Base-by-base conservation (phyloP, 2,113 vertebrate genomes). In the Odocoileus hemionus region DNA sequence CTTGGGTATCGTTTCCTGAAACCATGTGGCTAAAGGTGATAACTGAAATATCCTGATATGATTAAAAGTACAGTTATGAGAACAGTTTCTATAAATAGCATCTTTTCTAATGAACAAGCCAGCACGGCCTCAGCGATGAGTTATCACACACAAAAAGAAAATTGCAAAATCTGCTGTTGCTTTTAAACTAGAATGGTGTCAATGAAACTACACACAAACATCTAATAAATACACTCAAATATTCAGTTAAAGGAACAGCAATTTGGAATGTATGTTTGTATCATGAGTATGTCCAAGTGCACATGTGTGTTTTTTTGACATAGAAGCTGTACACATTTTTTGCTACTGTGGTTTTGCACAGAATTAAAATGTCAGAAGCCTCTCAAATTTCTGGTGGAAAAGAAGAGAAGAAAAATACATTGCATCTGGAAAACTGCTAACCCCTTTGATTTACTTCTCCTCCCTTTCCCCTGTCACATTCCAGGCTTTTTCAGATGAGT, bases 401-500 rank as follows among this genome's bases (percentile, higher is more conserved):
- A 98, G 97, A 97, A 98, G 89, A 97, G 97, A 99, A 99, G 98
- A 99, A 99, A 99, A 99, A 99, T 99, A 98, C 98, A 98, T 98
- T 99, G 99, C 99, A 99, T 99, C 99, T 99, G 99, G 99, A 98
- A 98, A 99, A 99, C 97, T 98, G 98, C 98, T 99, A 98, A 98
- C 98, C 97, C 97, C 98, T 98, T 99, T 99, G 99, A 99, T 99
- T 99, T 99, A 99, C 98, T 99, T 99, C 99, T 99, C 99, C 99
- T 99, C 99, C 99, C 99, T 98, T 99, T 99, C 98, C 98, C 98
- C 98, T 99, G 99, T 99, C 99, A 99, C 99, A 99, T 99, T 99
- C 99, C 99, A 99, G 93, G 97, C 97, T 98, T 98, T 98, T 98
- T 98, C 98, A 98, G 99, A 99, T 99, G 98, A 99, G 98, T 98